Percentiles rank a stretch among this genome's conserved stretches.
Conservation (phyloP, 1,140 invertebrate genomes). For the Aplysia californica region DNA sequence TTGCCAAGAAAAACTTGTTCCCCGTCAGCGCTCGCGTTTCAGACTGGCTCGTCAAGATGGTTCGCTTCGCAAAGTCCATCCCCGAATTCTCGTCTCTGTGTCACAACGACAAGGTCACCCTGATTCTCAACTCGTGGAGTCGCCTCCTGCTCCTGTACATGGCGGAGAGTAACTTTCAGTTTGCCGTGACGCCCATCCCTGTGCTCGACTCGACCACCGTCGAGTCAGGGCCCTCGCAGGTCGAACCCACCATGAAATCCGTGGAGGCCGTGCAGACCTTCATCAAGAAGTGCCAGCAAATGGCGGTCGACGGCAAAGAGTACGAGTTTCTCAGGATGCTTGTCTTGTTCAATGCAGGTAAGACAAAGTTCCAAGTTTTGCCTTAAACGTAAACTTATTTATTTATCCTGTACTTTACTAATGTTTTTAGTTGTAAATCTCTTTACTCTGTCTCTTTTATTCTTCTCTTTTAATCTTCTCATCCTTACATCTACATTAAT, state of each 20-base stretch:
- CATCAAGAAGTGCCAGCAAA: constrained; percentile 62
- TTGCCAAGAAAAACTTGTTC: constrained; percentile 66
- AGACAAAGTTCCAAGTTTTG: too few species aligned
- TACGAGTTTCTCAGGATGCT: constrained; percentile 62
- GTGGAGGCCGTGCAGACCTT: constrained; percentile 62
- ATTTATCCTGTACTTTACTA: too few species aligned
- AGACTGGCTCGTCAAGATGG: constrained; percentile 65
- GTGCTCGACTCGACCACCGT: neutral
- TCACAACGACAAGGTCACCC: constrained; percentile 60
- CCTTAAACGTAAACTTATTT: too few species aligned
- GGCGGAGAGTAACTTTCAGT: constrained; percentile 66
- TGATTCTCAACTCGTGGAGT: constrained; percentile 62
- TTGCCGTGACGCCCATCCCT: constrained; percentile 60
- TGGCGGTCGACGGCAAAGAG: constrained; percentile 60
- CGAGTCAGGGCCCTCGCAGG: constrained; percentile 34
- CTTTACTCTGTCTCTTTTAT: neutral
- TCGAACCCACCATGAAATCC: constrained; percentile 64
- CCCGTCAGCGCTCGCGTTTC: constrained; percentile 64
- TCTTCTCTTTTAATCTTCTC: neutral
- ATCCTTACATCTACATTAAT: too few species aligned
- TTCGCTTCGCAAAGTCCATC: constrained; percentile 61
- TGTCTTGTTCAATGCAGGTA: constrained; percentile 64
- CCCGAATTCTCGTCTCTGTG: constrained; percentile 58
- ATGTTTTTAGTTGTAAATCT: too few species aligned
- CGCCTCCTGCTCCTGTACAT: constrained; percentile 61